A percentile compares a stretch with the other conserved stretches of the same genome.
These are phyloP conservation scores for Molothrus aeneus DNA, from an alignment of 2,797 vertebrate species.

Conservation along the genomic window DNA sequence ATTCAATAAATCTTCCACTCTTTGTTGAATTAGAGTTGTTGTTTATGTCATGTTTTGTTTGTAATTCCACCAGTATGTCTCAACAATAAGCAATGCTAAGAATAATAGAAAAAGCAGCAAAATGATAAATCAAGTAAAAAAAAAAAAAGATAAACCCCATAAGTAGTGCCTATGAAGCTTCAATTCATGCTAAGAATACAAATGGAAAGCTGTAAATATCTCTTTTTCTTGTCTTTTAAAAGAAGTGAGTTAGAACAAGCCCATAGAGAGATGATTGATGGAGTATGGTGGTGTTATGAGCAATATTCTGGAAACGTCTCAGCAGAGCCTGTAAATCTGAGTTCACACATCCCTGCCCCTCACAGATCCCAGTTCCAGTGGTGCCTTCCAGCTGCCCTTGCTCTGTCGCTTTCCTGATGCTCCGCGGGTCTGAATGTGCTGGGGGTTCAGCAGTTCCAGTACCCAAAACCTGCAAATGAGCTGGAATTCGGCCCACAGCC, in stretches of 20 bases:
- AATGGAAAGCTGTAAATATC: not conserved
- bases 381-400: constrained; percentile 6
- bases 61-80: not conserved
- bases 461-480: not conserved
- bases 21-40: not conserved
- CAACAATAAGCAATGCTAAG: not conserved
- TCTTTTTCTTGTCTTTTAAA: not conserved
- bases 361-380: not conserved
- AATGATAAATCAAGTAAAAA: not conserved
- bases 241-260: not conserved
- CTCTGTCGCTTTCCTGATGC: not conserved
- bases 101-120: not conserved
- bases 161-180: not conserved
- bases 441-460: not conserved
- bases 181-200: not conserved
- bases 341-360: constrained; percentile 25
- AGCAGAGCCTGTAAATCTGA: constrained; percentile 27
- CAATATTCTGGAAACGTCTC: constrained; percentile 39
- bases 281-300: not conserved
- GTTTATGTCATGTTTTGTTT: not conserved
- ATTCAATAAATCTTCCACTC: not conserved
- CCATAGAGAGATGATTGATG: constrained; percentile 10
- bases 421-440: not conserved
- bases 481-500: not conserved
- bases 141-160: not conserved